These are phyloP conservation scores for Saccostrea echinata DNA, from an alignment of 1,140 invertebrate species.

Conservation along the genomic window DNA sequence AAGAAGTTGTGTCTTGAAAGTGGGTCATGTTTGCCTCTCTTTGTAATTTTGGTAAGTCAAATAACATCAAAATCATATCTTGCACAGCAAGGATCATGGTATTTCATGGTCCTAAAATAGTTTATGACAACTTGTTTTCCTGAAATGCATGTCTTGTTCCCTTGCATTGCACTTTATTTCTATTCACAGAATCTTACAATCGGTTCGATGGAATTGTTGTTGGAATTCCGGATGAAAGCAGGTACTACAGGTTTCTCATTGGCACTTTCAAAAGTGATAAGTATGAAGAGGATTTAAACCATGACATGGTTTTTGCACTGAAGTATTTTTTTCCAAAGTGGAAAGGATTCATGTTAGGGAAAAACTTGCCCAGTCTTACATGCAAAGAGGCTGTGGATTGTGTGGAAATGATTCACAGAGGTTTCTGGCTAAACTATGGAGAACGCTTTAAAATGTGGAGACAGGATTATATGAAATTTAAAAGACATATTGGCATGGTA, in stretches of 20 bases:
- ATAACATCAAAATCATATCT: too few relatives aligned
- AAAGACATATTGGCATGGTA: not conserved
- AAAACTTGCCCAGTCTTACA: not conserved
- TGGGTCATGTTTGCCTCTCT: too few relatives aligned
- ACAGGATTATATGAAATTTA: not conserved
- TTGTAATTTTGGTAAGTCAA: too few relatives aligned
- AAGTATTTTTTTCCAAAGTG: not conserved
- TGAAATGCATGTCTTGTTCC: too few relatives aligned
- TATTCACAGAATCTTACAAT: not conserved
- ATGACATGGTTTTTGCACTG: not conserved
- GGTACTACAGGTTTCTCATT: not conserved
- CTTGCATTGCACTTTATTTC: too few relatives aligned
- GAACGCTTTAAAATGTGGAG: not conserved
- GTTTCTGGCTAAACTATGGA: not conserved
- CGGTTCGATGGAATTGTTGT: not conserved
- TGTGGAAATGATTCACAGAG: not conserved
- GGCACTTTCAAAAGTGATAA: not conserved
- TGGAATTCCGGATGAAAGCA: not conserved
- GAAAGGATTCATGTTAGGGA: not conserved
- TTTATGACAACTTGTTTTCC: too few relatives aligned
- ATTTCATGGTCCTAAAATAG: too few relatives aligned
- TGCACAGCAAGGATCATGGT: too few relatives aligned
- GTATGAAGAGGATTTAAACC: not conserved
- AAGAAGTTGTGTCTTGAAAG: too few relatives aligned
- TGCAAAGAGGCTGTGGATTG: not conserved